Evolutionary conservation across 1,140 invertebrate species (phyloP).

Genomic region (Meloidogyne chitwoodi): DNA sequence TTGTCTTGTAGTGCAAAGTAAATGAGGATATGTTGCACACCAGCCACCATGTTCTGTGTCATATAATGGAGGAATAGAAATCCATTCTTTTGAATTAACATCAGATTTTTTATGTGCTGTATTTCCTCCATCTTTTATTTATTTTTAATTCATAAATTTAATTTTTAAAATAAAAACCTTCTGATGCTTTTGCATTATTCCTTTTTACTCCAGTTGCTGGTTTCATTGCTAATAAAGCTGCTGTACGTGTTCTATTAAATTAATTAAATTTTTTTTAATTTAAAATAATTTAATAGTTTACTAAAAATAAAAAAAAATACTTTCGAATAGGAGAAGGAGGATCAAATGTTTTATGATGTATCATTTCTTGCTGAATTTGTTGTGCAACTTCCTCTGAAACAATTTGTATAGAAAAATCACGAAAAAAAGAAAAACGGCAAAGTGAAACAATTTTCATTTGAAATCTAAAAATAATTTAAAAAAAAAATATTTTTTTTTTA

Average conservation of each 20-base stretch:
- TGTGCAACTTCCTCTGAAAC: conserved; percentile 57
- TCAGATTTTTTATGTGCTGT: conserved; percentile 59
- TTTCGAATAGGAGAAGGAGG: conserved; percentile 46
- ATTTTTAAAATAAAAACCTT: conserved; percentile 20
- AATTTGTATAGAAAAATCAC: conserved; percentile 48
- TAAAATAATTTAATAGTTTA: too few relatives aligned
- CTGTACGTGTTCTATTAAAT: conserved; percentile 26
- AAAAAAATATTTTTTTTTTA: too few relatives aligned
- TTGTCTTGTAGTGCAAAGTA: conserved; percentile 57
- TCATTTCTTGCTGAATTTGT: conserved; percentile 59
- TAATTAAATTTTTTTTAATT: neutral
- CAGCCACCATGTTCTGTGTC: conserved; percentile 49
- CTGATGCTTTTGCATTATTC: conserved; percentile 52
- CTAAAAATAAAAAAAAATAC: neutral
- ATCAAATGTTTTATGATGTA: conserved; percentile 47
- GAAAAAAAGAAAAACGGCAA: conserved; percentile 42
- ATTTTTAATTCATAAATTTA: neutral
- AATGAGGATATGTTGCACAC: conserved; percentile 59
- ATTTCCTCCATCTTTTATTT: conserved; percentile 44
- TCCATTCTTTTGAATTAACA: conserved; percentile 58
- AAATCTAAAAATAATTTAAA: conserved; percentile 21
- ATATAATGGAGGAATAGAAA: conserved; percentile 56
- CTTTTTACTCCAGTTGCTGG: conserved; percentile 46
- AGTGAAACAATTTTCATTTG: conserved; percentile 47
- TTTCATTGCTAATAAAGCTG: conserved; percentile 51